Base-by-base conservation (phyloP, 2,888 invertebrate genomes). In the Schizotus pectinicornis region DNA sequence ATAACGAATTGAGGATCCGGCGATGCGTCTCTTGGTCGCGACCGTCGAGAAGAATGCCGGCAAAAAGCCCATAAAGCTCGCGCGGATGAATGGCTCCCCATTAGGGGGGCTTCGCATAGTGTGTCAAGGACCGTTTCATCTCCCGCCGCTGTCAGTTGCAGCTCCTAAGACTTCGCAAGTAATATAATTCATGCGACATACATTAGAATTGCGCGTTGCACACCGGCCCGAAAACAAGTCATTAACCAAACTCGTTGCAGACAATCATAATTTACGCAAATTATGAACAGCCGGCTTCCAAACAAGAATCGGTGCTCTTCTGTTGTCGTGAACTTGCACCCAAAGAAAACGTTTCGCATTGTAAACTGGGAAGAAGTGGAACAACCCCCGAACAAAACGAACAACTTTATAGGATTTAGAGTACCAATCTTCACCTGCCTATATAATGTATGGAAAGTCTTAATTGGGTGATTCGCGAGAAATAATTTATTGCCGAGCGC, bases 231-330 rank as follows among this genome's bases (percentile, higher is more conserved):
- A 72, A 73, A 73, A 73, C 72, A 73, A 70, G 70, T 72, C 72
- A 71, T 73, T 73, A n/a, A 73, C 67, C 64, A 65, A 72, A 73
- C 66, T 73, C 71, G 66, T 67, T 61, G 66, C 68, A 73, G 72
- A 73, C 73, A 72, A 72, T 72, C 71, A 69, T 73, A 73, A 72
- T 69, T 72, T 70, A 71, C 62, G 61, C 67, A 69, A 72, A 69
- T 69, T 69, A 69, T 66, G 65, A 63, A 64, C 66, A 64, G 66
- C 62, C 62, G 61, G 46, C 46, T 48, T 66, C 62, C 69, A 67
- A 69, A 69, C 69, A 59, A 67, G 69, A 66, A 69, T 69, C 67
- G 67, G 68, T 66, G 56, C 57, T 52, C 56, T 48, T n/a, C n/a
- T 59, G 59, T 59, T 59, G 56, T 59, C 56, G 56, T 56, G 59